Conservation (phyloP, 2,113 vertebrate genomes). For the Platysternon megacephalum region DNA sequence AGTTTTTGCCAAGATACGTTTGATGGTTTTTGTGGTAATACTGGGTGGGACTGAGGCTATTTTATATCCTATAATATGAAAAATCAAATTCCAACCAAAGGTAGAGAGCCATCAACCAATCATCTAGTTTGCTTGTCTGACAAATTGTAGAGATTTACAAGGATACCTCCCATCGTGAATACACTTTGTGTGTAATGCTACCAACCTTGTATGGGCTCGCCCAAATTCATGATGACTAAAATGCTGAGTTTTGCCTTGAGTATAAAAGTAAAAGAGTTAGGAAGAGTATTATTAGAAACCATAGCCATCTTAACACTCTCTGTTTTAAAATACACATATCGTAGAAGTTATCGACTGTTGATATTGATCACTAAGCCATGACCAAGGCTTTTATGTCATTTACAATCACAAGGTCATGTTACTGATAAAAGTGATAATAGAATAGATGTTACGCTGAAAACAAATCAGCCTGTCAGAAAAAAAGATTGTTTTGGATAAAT, state of each 20-base stretch:
- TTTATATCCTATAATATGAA: background rate
- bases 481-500: constrained; percentile 30
- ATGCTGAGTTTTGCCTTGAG: background rate
- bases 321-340: constrained; percentile 26
- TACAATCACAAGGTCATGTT: constrained; percentile 58
- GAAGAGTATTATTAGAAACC: background rate
- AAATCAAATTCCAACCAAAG: background rate
- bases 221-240: background rate
- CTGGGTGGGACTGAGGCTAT: background rate
- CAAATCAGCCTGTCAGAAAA: background rate
- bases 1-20: background rate
- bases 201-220: background rate
- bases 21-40: constrained; percentile 31
- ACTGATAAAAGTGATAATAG: constrained; percentile 56
- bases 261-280: background rate
- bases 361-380: constrained; percentile 57
- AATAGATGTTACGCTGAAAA: background rate
- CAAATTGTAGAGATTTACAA: background rate
- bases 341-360: constrained; percentile 44
- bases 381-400: constrained; percentile 58
- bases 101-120: background rate
- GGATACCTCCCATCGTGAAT: background rate
- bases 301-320: constrained; percentile 34
- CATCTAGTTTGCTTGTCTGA: background rate
- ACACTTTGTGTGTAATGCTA: background rate